A percentile compares a stretch with the other conserved stretches of the same genome.
Conservation (phyloP, 2,888 invertebrate species). For the Cantharis nigra region DNA sequence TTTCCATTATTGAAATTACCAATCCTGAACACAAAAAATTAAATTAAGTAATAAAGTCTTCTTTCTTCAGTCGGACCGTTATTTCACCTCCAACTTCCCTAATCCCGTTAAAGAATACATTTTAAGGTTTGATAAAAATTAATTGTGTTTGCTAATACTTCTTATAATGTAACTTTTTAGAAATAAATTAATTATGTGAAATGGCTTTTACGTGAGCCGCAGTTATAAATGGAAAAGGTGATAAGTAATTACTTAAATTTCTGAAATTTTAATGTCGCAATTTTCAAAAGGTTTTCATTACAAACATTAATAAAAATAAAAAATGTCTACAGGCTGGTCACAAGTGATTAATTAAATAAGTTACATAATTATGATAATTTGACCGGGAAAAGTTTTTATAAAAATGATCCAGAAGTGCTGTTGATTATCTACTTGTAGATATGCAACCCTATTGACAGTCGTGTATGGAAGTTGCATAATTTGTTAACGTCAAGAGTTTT, state of each 20-base stretch:
- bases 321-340: no score
- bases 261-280: neutral
- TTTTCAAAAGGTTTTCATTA: no score
- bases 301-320: no score
- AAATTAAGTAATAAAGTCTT: neutral
- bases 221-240: neutral
- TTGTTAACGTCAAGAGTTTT: no score
- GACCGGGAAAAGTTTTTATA: no score
- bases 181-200: neutral
- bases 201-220: neutral
- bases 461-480: no score
- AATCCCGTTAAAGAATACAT: neutral
- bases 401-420: no score
- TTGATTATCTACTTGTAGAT: no score
- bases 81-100: neutral
- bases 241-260: neutral
- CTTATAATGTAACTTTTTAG: neutral
- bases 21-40: neutral
- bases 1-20: neutral
- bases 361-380: no score
- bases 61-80: neutral
- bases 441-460: no score
- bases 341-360: no score
- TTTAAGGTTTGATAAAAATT: neutral
- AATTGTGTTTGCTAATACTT: neutral